These are phyloP conservation scores for Nomada ferruginata DNA, from an alignment of 2,888 invertebrate species.

Conservation along the genomic window DNA sequence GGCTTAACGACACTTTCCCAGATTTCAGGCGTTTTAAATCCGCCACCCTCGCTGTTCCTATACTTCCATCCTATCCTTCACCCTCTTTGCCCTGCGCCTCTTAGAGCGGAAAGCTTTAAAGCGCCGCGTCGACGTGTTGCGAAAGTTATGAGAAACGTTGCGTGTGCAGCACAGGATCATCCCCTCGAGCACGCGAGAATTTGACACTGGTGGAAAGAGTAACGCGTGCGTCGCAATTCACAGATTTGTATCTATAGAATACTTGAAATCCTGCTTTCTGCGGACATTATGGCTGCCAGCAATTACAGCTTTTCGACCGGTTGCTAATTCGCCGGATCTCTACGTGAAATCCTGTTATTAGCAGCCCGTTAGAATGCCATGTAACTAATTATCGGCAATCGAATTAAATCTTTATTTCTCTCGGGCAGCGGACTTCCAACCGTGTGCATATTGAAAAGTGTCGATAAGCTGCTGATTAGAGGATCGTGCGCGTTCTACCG, in stretches of 20 bases:
- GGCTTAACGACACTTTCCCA: slow-evolving; percentile 57
- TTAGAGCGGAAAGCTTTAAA: neutral
- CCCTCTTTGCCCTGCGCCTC: neutral
- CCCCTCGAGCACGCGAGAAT: slow-evolving; percentile 18
- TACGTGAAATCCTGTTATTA: slow-evolving; percentile 49
- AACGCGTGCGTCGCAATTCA: slow-evolving; percentile 33
- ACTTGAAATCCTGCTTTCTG: slow-evolving; percentile 47
- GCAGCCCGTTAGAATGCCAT: slow-evolving; percentile 16
- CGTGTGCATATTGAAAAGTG: slow-evolving; percentile 42
- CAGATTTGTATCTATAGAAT: slow-evolving; percentile 42
- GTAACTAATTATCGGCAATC: slow-evolving; percentile 54
- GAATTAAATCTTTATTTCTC: slow-evolving; percentile 55
- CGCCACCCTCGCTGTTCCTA: neutral
- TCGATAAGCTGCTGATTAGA: slow-evolving; percentile 45
- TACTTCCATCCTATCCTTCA: neutral
- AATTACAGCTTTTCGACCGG: slow-evolving; percentile 53
- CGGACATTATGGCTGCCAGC: slow-evolving; percentile 34
- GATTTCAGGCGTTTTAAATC: slow-evolving; percentile 46
- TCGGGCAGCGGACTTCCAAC: neutral
- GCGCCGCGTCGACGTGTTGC: neutral
- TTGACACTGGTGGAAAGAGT: slow-evolving; percentile 16
- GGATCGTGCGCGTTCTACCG: slow-evolving; percentile 11
- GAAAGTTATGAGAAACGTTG: slow-evolving; percentile 35
- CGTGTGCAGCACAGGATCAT: slow-evolving; percentile 13
- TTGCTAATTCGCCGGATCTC: slow-evolving; percentile 53